A percentile compares a stretch with the other conserved stretches of the same genome.
phyloP scores from a whole-genome alignment of 2,113 vertebrate species.

The Chaenocephalus aceratus region DNA sequence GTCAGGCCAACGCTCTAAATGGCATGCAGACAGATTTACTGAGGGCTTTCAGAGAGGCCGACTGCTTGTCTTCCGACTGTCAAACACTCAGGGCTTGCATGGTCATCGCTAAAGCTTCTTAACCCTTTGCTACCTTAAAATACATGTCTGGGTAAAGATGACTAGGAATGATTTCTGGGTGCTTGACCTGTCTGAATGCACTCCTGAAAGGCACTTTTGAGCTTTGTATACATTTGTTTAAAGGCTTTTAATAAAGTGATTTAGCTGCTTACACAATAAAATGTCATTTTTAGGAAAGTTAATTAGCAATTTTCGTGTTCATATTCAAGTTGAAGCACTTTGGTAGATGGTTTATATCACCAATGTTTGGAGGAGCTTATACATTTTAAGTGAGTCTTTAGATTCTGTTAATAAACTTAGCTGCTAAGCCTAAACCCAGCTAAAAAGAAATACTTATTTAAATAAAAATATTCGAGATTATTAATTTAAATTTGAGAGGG shows the following conservation, averaged over 20 bases:
- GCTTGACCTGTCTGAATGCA: not conserved
- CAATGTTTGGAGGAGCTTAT: not conserved
- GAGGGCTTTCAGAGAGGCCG: constrained; percentile 51
- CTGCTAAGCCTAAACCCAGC: too few relatives aligned
- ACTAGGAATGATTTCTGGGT: not conserved
- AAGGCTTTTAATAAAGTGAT: not conserved
- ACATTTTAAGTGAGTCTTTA: too few relatives aligned
- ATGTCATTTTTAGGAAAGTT: too few relatives aligned
- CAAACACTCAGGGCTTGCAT: constrained; percentile 40
- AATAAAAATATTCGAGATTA: too few relatives aligned
- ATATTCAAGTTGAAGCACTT: not conserved
- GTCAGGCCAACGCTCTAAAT: constrained; percentile 69
- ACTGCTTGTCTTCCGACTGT: constrained; percentile 59
- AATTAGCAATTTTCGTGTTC: too few relatives aligned
- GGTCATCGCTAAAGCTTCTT: constrained; percentile 32
- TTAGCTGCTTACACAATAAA: not conserved
- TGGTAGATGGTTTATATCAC: too few relatives aligned
- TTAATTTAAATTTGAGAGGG: too few relatives aligned
- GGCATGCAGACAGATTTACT: constrained; percentile 71
- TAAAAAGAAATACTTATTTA: not conserved
- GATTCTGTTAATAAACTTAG: too few relatives aligned
- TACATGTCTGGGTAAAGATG: too few relatives aligned
- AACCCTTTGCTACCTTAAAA: constrained; percentile 14
- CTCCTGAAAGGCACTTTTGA: not conserved
- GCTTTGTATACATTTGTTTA: not conserved